A percentile compares a stretch with the other conserved stretches of the same genome.
Evolutionary conservation across 2,797 vertebrate species (phyloP).

Genomic region (Cirrhinus mrigala): DNA sequence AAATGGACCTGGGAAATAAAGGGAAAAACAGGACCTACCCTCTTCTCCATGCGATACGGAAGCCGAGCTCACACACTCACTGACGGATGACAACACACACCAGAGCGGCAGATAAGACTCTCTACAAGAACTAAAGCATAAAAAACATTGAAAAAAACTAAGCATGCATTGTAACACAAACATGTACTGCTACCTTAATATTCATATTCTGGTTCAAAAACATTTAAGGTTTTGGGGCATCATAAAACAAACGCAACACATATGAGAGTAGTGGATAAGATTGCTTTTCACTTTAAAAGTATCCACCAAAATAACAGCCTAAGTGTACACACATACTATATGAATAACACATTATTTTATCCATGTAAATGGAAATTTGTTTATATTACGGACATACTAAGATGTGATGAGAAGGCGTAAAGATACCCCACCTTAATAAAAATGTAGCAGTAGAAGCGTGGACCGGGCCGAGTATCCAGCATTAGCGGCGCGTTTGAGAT

Average conservation of each 20-base stretch:
- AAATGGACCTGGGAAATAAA: not conserved
- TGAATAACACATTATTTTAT: not conserved
- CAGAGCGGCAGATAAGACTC: conserved; percentile 67
- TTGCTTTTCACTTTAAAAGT: conserved; percentile 35
- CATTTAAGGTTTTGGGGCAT: not conserved
- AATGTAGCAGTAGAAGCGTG: conserved; percentile 56
- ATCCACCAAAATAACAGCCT: conserved; percentile 6
- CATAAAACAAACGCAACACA: not conserved
- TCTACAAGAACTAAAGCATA: conserved; percentile 63
- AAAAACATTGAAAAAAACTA: conserved; percentile 7
- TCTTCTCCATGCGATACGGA: conserved; percentile 85
- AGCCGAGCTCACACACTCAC: conserved; percentile 75
- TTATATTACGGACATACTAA: not conserved
- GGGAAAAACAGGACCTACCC: conserved; percentile 75
- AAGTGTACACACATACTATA: not conserved
- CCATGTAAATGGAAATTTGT: not conserved
- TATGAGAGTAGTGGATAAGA: not conserved
- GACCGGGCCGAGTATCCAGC: conserved; percentile 55
- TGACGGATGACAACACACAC: conserved; percentile 76
- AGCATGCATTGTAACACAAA: not conserved
- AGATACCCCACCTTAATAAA: conserved; percentile 35
- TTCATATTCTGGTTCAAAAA: not conserved
- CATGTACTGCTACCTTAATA: not conserved
- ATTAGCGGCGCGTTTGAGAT: conserved; percentile 59
- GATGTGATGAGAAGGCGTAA: not conserved